Conservation (phyloP, 1,140 invertebrate species). For the Onthophagus taurus region DNA sequence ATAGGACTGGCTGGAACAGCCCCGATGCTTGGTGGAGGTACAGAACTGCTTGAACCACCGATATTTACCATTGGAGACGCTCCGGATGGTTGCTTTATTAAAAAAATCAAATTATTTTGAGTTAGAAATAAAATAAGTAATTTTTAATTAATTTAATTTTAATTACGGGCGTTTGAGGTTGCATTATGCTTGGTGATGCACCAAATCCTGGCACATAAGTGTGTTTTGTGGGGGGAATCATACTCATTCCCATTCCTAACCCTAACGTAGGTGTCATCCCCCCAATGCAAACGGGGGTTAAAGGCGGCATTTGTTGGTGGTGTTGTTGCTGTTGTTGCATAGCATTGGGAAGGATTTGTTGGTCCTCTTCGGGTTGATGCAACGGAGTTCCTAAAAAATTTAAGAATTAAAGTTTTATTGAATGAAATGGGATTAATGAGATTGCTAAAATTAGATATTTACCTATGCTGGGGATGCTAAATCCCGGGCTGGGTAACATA, state of each 20-base stretch:
- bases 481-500: slow-evolving; percentile 81
- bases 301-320: slow-evolving; percentile 45
- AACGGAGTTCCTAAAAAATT: slow-evolving; percentile 59
- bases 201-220: slow-evolving; percentile 57
- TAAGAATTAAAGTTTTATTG: neutral
- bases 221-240: slow-evolving; percentile 59
- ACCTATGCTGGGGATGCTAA: slow-evolving; percentile 76
- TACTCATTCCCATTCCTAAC: slow-evolving; percentile 43
- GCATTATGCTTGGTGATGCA: slow-evolving; percentile 68
- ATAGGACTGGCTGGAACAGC: slow-evolving; percentile 73
- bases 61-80: slow-evolving; percentile 62
- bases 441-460: slow-evolving; percentile 12
- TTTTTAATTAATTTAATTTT: slow-evolving; percentile 10
- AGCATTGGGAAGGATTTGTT: slow-evolving; percentile 72
- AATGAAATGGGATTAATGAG: no score
- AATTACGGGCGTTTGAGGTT: slow-evolving; percentile 77
- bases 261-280: slow-evolving; percentile 41
- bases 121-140: neutral
- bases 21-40: slow-evolving; percentile 48
- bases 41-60: slow-evolving; percentile 45
- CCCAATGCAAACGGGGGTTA: slow-evolving; percentile 46
- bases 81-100: slow-evolving; percentile 75
- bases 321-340: slow-evolving; percentile 64
- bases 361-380: slow-evolving; percentile 86
- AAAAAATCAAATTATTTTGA: slow-evolving; percentile 26